These are phyloP conservation scores for Caenorhabditis doughertyi DNA, from an alignment of 2,888 invertebrate species.

Conservation along the genomic window DNA sequence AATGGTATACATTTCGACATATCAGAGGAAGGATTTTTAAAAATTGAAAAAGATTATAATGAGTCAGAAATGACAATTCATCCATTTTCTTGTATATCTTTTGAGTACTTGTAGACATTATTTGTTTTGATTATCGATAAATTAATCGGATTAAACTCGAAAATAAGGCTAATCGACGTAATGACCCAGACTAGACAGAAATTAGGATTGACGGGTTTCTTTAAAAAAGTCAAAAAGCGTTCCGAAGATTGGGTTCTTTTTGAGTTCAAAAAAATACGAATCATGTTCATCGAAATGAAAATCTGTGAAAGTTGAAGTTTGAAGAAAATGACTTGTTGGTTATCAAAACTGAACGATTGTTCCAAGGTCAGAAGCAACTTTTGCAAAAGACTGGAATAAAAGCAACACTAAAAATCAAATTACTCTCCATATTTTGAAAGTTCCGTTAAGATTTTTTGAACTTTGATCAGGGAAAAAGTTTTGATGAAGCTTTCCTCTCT, in stretches of 20 bases:
- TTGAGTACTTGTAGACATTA: neutral
- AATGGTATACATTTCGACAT: slow-evolving; percentile 12
- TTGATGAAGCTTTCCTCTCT: too few relatives aligned
- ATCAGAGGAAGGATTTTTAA: neutral
- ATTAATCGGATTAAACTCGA: slow-evolving; percentile 7
- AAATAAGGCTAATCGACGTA: neutral
- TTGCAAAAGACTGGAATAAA: too few relatives aligned
- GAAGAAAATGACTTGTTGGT: neutral
- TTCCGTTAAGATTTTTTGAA: too few relatives aligned
- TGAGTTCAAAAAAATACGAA: neutral
- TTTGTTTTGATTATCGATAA: slow-evolving; percentile 1
- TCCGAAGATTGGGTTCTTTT: neutral
- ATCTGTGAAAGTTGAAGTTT: neutral
- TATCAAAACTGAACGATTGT: too few relatives aligned
- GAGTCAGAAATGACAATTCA: neutral
- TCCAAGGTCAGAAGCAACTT: too few relatives aligned
- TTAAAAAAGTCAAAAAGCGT: neutral
- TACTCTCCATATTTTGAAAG: too few relatives aligned
- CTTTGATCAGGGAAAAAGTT: too few relatives aligned
- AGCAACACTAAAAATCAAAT: too few relatives aligned
- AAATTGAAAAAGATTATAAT: neutral
- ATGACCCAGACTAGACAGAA: slow-evolving; percentile 19
- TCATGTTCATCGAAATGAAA: too few relatives aligned
- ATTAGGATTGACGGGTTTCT: slow-evolving; percentile 10
- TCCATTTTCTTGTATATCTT: too few relatives aligned